Conservation (phyloP, 1,140 invertebrate species). For the Pachyrhynchus sulphureomaculatus region DNA sequence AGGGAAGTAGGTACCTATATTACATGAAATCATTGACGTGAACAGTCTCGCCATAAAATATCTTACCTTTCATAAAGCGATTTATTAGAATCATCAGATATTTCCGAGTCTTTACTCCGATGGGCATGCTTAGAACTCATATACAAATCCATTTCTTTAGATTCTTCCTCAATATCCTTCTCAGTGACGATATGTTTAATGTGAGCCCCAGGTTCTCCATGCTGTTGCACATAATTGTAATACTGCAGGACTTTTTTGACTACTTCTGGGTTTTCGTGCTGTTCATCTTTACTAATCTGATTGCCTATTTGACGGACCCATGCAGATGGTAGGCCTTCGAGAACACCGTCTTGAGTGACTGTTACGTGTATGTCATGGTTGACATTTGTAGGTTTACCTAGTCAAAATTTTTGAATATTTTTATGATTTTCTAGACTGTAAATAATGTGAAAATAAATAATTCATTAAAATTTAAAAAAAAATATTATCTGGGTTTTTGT, state of each 20-base stretch:
- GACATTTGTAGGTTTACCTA: slow-evolving; percentile 75
- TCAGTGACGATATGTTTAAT: slow-evolving; percentile 80
- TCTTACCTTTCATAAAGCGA: neutral
- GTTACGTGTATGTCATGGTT: slow-evolving; percentile 81
- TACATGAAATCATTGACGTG: no score
- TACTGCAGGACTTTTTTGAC: slow-evolving; percentile 88
- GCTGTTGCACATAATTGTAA: slow-evolving; percentile 84
- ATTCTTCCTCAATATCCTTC: slow-evolving; percentile 74
- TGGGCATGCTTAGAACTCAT: slow-evolving; percentile 67
- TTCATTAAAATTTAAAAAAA: no score
- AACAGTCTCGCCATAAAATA: neutral
- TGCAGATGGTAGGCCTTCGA: slow-evolving; percentile 75
- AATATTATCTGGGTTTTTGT: no score
- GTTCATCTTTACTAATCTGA: slow-evolving; percentile 86
- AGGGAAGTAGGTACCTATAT: no score
- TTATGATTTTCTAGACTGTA: no score
- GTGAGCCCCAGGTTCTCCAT: slow-evolving; percentile 54
- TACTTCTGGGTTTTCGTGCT: slow-evolving; percentile 90
- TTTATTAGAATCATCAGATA: slow-evolving; percentile 44
- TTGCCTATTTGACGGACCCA: slow-evolving; percentile 75
- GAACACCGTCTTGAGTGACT: slow-evolving; percentile 72
- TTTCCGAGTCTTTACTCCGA: slow-evolving; percentile 61
- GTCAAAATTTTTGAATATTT: slow-evolving; percentile 41
- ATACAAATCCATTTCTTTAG: slow-evolving; percentile 74
- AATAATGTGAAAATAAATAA: no score